A percentile compares a stretch with the other conserved stretches of the same genome.
These are phyloP conservation scores for Agrypnia vestita DNA, from an alignment of 1,140 invertebrate species.

Conservation along the genomic window DNA sequence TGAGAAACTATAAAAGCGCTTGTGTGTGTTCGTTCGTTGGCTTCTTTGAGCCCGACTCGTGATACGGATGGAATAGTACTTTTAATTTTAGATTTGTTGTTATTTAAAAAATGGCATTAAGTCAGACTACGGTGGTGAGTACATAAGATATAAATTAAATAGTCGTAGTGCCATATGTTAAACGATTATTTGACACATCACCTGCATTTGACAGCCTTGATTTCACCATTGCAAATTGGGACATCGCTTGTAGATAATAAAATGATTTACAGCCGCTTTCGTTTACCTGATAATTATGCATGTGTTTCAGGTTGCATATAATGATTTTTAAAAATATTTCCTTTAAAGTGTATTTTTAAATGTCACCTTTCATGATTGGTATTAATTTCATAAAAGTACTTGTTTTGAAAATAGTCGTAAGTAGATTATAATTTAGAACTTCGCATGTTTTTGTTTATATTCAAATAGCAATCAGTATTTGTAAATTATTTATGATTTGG, in stretches of 20 bases:
- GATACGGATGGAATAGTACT: conserved; percentile 35
- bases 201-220: conserved; percentile 51
- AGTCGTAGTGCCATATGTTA: conserved; percentile 32
- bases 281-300: not conserved
- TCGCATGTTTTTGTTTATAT: no score
- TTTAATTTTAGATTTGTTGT: conserved; percentile 41
- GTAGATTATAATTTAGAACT: no score
- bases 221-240: conserved; percentile 43
- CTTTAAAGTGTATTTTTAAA: not conserved
- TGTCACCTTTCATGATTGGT: no score
- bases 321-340: conserved; percentile 1
- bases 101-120: conserved; percentile 69
- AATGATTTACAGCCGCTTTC: conserved; percentile 21
- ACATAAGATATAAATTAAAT: conserved; percentile 44
- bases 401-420: no score
- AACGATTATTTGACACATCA: conserved; percentile 45
- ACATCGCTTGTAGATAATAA: conserved; percentile 9
- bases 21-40: conserved; percentile 52
- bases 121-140: conserved; percentile 75
- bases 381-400: no score
- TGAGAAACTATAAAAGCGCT: conserved; percentile 68
- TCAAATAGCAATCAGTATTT: no score
- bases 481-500: no score
- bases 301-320: not conserved
- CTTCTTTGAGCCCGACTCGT: conserved; percentile 52